Percentiles rank a stretch among this genome's conserved stretches.
Conservation (phyloP, 2,113 vertebrate genomes). For the Alligator sinensis region DNA sequence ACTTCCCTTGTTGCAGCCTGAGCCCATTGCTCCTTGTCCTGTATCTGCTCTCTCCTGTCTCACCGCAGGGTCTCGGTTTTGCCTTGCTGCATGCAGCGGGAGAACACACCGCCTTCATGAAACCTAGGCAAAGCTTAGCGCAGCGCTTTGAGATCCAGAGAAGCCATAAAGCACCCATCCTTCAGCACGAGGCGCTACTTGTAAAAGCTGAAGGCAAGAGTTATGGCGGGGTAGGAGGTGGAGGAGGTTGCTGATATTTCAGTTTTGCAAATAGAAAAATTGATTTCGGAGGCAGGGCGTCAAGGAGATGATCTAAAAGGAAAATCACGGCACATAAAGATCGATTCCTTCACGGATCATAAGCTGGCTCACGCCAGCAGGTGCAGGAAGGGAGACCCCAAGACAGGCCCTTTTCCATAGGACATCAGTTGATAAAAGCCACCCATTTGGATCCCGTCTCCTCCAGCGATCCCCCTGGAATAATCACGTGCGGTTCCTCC, state of each 20-base stretch:
- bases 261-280: conserved; percentile 37
- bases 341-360: background rate
- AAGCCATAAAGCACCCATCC: background rate
- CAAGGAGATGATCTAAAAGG: background rate
- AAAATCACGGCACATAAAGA: background rate
- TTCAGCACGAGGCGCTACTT: background rate
- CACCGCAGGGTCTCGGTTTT: background rate
- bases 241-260: background rate
- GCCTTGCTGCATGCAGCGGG: background rate
- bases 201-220: background rate
- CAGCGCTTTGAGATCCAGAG: background rate
- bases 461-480: conserved; percentile 24
- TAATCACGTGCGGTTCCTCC: conserved; percentile 36
- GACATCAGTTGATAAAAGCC: conserved; percentile 11
- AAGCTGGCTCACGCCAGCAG: background rate
- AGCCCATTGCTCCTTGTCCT: fast-evolving
- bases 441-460: background rate
- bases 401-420: conserved; percentile 13
- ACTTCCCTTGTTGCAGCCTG: too few relatives aligned
- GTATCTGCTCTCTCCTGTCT: background rate
- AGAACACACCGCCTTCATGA: background rate
- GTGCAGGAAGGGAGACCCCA: background rate
- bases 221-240: fast-evolving
- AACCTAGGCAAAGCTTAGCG: background rate
- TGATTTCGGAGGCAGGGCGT: background rate